Evolutionary conservation across 2,888 invertebrate species (phyloP).

Genomic region (Dryococelus australis): DNA sequence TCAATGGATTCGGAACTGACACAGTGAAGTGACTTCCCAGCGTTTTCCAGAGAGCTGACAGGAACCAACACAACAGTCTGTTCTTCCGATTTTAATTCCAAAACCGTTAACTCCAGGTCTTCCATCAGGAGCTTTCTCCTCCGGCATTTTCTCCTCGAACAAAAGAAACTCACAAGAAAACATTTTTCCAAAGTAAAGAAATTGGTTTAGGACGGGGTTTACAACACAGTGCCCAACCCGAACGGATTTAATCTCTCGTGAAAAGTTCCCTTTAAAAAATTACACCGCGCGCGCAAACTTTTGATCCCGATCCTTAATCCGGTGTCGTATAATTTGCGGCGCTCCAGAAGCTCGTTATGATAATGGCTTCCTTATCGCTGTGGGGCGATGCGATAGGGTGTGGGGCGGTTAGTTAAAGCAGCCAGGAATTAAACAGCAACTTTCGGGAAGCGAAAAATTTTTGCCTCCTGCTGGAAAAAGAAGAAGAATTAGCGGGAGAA

Average conservation of each 20-base stretch:
- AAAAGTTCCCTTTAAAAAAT: not conserved
- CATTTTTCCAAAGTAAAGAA: not conserved
- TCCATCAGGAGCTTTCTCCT: not conserved
- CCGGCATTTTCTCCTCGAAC: not conserved
- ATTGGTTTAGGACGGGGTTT: not conserved
- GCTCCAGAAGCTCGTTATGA: slow-evolving; percentile 1
- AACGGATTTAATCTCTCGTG: slow-evolving; percentile 16
- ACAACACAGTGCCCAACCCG: not conserved
- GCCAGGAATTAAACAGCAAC: slow-evolving; percentile 5
- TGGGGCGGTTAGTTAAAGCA: not conserved
- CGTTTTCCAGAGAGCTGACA: too few species aligned
- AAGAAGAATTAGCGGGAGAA: not conserved
- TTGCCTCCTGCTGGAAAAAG: not conserved
- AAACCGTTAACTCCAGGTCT: not conserved
- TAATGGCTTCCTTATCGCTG: slow-evolving; percentile 9
- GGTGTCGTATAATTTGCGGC: slow-evolving; percentile 10
- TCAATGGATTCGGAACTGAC: too few species aligned
- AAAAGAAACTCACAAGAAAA: not conserved
- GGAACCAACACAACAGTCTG: too few species aligned
- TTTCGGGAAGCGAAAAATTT: not conserved
- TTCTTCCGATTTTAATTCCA: not conserved
- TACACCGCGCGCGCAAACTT: not conserved
- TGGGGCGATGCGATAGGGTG: not conserved
- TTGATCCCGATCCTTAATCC: slow-evolving; percentile 3
- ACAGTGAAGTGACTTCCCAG: too few species aligned